These are phyloP conservation scores for Mixornis gularis DNA, from an alignment of 2,113 vertebrate species.

Conservation along the genomic window DNA sequence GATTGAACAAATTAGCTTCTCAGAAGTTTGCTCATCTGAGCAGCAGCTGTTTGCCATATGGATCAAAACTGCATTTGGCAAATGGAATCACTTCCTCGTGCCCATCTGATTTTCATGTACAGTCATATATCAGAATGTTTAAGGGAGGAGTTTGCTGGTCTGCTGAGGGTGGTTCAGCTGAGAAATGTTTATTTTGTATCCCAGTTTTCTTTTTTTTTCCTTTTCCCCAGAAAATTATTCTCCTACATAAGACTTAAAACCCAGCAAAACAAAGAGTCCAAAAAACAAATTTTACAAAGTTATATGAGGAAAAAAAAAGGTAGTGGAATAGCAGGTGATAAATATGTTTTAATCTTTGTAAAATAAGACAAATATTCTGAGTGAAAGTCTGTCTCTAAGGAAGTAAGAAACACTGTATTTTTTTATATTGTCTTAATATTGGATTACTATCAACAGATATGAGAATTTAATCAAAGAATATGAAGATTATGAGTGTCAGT, in stretches of 20 bases:
- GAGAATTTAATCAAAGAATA: not conserved
- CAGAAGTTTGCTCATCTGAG: constrained; percentile 23
- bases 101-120: constrained; percentile 52
- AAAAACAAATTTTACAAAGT: not conserved
- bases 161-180: not conserved
- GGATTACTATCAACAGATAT: not conserved
- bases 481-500: not conserved
- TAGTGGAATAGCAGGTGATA: not conserved
- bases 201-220: not conserved
- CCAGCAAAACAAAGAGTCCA: not conserved
- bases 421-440: not conserved
- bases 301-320: not conserved
- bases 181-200: constrained; percentile 8
- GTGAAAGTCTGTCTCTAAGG: not conserved
- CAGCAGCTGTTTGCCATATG: constrained; percentile 57
- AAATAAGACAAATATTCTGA: not conserved
- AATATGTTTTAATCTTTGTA: not conserved
- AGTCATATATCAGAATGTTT: constrained; percentile 4
- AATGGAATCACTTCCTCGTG: constrained; percentile 1
- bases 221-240: not conserved
- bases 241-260: not conserved
- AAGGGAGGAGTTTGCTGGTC: not conserved
- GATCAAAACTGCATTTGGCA: constrained; percentile 30
- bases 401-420: not conserved
- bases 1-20: constrained; percentile 26